Evolutionary conservation across 2,113 vertebrate genomes (phyloP).

Genomic region (Cavia porcellus): DNA sequence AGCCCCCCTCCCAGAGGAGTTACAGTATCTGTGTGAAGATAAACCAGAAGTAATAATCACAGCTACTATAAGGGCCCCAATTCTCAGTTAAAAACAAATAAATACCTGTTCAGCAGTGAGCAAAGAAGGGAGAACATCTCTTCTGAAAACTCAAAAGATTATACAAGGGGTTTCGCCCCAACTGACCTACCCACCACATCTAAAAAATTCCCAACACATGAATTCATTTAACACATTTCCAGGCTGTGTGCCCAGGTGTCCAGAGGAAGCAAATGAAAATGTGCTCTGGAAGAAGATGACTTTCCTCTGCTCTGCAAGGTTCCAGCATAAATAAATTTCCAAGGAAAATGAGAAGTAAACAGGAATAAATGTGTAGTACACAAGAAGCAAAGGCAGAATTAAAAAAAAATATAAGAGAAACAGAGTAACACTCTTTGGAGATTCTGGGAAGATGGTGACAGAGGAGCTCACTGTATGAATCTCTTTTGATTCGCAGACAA

Average conservation of each 20-base stretch:
- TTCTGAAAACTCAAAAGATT: background rate
- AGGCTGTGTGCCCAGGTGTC: background rate
- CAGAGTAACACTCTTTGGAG: background rate
- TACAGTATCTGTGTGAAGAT: background rate
- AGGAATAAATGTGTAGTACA: background rate
- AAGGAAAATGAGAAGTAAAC: conserved; percentile 12
- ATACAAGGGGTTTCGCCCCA: background rate
- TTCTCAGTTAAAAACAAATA: background rate
- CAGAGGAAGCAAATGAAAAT: background rate
- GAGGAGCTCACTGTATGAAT: background rate
- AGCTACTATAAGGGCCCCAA: fast-evolving
- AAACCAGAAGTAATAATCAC: background rate
- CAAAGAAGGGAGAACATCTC: background rate
- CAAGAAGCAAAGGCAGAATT: background rate
- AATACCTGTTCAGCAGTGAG: background rate
- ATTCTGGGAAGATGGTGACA: background rate
- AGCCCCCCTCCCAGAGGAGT: background rate
- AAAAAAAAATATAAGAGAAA: background rate
- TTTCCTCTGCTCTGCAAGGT: background rate
- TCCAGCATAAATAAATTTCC: background rate
- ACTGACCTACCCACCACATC: background rate
- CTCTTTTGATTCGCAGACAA: background rate
- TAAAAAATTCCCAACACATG: background rate
- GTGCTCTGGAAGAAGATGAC: background rate
- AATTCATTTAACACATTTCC: background rate